Base-by-base conservation (phyloP, 2,888 invertebrate genomes). In the Liopterus haemorrhoidalis region DNA sequence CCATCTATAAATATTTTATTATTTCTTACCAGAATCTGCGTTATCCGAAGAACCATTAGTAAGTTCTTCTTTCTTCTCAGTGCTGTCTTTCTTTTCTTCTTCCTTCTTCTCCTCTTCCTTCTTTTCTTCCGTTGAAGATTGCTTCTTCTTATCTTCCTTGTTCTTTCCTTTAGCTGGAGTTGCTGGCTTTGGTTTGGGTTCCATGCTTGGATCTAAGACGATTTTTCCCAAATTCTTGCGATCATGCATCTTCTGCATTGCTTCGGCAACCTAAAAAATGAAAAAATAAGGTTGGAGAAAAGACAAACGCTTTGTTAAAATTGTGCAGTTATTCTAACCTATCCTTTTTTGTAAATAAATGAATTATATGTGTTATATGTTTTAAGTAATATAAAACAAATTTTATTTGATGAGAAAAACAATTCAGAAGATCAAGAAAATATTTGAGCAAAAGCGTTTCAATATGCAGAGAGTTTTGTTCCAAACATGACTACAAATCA, bases 221-320 rank as follows among this genome's bases (percentile, higher is more conserved):
- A 92, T 77, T 68, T 91, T 91, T 43, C 92, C 92, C 59, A 91
- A 79, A 69, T 92, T 91, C 70, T 88, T 89, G 60, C 89, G 81
- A 61, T 90, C 90, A 69, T 90, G 90, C 82, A 92, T 85, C 69
- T 87, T 89, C 68, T 88, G 88, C 90, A 92, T 90, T 4, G 88
- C 91, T 60, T 91, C 89, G 18, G 81, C 80, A 11, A 89, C 84
- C 85, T 86, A 59, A 19, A 58, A 48, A 50, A 47, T 27, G n/a
- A n/a, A n/a, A n/a, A n/a, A n/a, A n/a, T n/a, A n/a, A n/a, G n/a
- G n/a, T n/a, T n/a, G n/a, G n/a, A n/a, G n/a, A n/a, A n/a, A n/a
- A n/a, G n/a, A n/a, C n/a, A n/a, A n/a, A n/a, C n/a, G n/a, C n/a
- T n/a, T n/a, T n/a, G n/a, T n/a, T n/a, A n/a, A n/a, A n/a, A n/a